Evolutionary conservation across 2,113 vertebrate genomes (phyloP), one percentile per base, ranked within the genome.

Genomic region (Otis tarda): DNA sequence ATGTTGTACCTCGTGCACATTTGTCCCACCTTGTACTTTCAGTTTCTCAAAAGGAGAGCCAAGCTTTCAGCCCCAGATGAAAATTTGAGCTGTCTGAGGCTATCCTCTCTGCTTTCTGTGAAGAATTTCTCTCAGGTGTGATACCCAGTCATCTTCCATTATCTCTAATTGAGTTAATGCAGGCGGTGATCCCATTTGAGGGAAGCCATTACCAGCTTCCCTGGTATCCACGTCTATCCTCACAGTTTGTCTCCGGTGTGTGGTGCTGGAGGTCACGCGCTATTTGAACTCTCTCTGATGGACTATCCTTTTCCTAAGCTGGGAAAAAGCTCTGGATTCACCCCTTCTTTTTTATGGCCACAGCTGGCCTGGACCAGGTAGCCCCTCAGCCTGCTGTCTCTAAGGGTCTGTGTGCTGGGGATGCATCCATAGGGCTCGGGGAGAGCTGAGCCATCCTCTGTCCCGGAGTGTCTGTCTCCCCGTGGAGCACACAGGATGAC

Each of bases 1-100:
- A 7, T 24, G 35, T 53, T 60, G 7, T 4, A 2, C 0, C 25
- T 18, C n/a, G 4, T 2, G 1, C 21, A 2, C 9, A 0, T 39
- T 56, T 52, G 23, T 63, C 47, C 27, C 1, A 0, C 33, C 4
- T 28, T 43, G 1, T 19, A 4, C 33, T 68, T 59, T 33, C 31
- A 23, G n/a, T 27, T 83, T 50, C 50, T 45, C 8, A 22, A 9
- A 56, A 43, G 53, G 35, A 65, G 19, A 87, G 22, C 35, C 30
- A 22, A 55, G 10, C 30, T 31, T 18, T 24, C 12, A 27, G 55
- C 12, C 33, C 14, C 33, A 15, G 59, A 3, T 50, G 56, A 60
- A 43, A 21, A 19, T 12, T 7, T 16, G 30, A 45, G 41, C 41
- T 6, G 22, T 9, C 3, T 6, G 41, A 43, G 30, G 53, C 30